Conservation (phyloP, 2,113 vertebrate species). For the Callaeas wilsoni region DNA sequence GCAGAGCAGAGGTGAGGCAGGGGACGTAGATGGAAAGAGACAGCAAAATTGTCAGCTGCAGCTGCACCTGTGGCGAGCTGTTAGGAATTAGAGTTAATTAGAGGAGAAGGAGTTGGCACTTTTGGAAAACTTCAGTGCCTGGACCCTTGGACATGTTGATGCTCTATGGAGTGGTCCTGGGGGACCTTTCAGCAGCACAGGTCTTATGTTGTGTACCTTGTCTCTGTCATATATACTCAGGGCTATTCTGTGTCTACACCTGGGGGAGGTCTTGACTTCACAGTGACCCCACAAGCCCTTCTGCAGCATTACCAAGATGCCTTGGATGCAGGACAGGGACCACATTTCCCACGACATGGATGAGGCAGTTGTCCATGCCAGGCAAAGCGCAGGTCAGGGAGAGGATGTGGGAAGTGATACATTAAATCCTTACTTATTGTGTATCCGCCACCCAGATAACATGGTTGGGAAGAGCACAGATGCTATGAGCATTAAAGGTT, state of each 20-base stretch:
- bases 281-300: not conserved
- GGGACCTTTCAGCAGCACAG: not conserved
- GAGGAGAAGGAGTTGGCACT: not conserved
- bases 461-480: not conserved
- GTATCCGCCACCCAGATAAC: not conserved
- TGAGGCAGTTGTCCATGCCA: not conserved
- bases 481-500: not conserved
- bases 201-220: not conserved
- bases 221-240: not conserved
- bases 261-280: not conserved
- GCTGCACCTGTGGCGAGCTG: not conserved
- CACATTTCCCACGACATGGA: not conserved
- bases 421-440: not conserved
- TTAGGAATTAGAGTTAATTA: not conserved
- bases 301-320: not conserved
- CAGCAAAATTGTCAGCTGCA: not conserved
- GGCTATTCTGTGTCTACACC: not conserved
- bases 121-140: not conserved
- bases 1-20: not conserved
- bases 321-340: not conserved
- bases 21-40: not conserved
- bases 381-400: not conserved
- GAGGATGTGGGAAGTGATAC: not conserved
- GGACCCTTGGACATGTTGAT: fast-evolving
- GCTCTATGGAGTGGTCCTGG: not conserved